These are phyloP conservation scores for Tetragnatha versicolor DNA, from an alignment of 1,140 invertebrate genomes.

Conservation along the genomic window DNA sequence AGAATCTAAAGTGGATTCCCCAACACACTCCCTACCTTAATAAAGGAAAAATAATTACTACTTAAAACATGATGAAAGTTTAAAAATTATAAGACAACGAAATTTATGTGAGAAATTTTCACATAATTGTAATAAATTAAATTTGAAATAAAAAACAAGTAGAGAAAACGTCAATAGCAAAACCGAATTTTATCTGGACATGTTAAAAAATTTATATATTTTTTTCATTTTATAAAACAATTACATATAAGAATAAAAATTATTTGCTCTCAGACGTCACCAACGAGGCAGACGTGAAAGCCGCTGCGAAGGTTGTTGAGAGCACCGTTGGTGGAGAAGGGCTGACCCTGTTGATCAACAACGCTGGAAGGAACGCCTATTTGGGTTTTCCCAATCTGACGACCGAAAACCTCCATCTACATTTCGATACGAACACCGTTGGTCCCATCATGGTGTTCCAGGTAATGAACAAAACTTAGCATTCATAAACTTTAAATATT, in stretches of 20 bases:
- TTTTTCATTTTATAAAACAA: neutral
- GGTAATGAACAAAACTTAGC: too few species aligned
- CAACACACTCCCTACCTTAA: too few species aligned
- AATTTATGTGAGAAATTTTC: neutral
- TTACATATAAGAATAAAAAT: neutral
- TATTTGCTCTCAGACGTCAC: constrained; percentile 19
- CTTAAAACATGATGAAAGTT: too few species aligned
- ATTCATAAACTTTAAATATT: too few species aligned
- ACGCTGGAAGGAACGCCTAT: neutral
- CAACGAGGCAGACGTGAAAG: neutral
- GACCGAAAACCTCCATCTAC: neutral
- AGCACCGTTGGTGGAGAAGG: neutral
- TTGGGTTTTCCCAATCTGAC: neutral
- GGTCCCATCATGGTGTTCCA: neutral
- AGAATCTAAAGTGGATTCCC: too few species aligned
- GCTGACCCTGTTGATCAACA: constrained; percentile 39
- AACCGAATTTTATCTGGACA: too few species aligned
- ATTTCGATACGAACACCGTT: constrained; percentile 18
- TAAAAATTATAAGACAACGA: neutral
- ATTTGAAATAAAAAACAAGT: neutral
- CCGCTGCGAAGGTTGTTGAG: neutral
- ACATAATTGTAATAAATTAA: neutral
- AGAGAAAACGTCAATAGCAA: too few species aligned
- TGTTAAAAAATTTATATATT: neutral
- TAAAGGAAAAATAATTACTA: too few species aligned